phyloP scores from a whole-genome alignment of 1,140 invertebrate species.

The Diplogasteroides magnus region DNA sequence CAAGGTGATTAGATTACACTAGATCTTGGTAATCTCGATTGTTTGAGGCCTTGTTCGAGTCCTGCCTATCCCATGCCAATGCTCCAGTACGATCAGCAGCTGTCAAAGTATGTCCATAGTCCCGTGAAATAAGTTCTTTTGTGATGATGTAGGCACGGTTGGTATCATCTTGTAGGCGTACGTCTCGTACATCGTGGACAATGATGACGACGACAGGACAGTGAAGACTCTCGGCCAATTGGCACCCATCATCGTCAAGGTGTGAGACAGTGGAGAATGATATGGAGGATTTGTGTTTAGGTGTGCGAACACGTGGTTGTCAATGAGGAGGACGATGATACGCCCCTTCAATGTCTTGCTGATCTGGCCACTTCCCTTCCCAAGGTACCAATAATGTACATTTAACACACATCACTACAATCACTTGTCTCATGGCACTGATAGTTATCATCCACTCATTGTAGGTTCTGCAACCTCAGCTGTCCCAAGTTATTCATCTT shows the following conservation, averaged over 20 bases:
- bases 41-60: constrained; percentile 36
- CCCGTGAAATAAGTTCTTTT: no score
- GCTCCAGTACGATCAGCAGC: constrained; percentile 56
- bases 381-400: no score
- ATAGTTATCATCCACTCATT: no score
- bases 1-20: constrained; percentile 83
- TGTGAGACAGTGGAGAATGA: constrained; percentile 40
- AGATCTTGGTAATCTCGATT: constrained; percentile 69
- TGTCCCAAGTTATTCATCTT: constrained; percentile 79
- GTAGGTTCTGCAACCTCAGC: constrained; percentile 78
- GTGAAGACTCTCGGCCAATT: constrained; percentile 81
- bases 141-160: no score
- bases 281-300: constrained; percentile 24
- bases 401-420: no score
- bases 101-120: no score
- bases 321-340: constrained; percentile 68
- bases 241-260: constrained; percentile 70
- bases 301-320: constrained; percentile 53
- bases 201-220: constrained; percentile 80
- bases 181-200: constrained; percentile 79
- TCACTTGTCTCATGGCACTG: no score
- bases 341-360: constrained; percentile 78
- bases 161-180: no score
- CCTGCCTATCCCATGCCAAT: constrained; percentile 14
- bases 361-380: constrained; percentile 87